Percentiles rank a stretch among this genome's conserved stretches.
Conservation (phyloP, 2,113 vertebrate species). For the Petroica traversi region DNA sequence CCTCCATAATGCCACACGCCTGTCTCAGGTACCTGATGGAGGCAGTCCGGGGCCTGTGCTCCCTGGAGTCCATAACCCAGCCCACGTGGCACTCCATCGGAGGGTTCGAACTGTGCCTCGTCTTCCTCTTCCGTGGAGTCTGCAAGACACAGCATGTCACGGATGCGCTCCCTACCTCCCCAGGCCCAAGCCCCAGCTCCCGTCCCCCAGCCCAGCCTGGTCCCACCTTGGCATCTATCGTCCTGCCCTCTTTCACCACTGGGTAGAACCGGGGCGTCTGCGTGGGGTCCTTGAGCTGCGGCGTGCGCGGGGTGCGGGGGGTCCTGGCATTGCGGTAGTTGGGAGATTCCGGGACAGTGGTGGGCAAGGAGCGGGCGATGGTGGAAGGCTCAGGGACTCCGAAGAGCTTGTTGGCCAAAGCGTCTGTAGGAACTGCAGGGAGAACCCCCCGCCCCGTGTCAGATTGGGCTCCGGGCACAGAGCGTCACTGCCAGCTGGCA, state of each 20-base stretch:
- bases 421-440: conserved; percentile 90
- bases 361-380: conserved; percentile 92
- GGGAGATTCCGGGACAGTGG: conserved; percentile 95
- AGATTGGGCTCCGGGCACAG: background rate
- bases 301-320: conserved; percentile 93
- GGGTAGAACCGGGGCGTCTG: conserved; percentile 97
- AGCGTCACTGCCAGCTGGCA: background rate
- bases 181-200: background rate
- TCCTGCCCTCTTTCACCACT: conserved; percentile 94
- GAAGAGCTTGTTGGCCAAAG: conserved; percentile 95
- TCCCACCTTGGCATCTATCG: conserved; percentile 91
- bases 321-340: conserved; percentile 92
- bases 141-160: conserved; percentile 46
- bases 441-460: background rate
- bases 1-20: fast-evolving
- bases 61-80: conserved; percentile 99
- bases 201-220: fast-evolving
- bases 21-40: conserved; percentile 85
- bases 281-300: conserved; percentile 89
- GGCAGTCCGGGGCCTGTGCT: conserved; percentile 92
- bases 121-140: conserved; percentile 97
- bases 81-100: conserved; percentile 97
- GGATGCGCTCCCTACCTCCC: fast-evolving
- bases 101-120: conserved; percentile 95
- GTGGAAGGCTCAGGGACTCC: conserved; percentile 91